Evolutionary conservation across 1,140 invertebrate genomes (phyloP).

Genomic region (Calosoma granatense): DNA sequence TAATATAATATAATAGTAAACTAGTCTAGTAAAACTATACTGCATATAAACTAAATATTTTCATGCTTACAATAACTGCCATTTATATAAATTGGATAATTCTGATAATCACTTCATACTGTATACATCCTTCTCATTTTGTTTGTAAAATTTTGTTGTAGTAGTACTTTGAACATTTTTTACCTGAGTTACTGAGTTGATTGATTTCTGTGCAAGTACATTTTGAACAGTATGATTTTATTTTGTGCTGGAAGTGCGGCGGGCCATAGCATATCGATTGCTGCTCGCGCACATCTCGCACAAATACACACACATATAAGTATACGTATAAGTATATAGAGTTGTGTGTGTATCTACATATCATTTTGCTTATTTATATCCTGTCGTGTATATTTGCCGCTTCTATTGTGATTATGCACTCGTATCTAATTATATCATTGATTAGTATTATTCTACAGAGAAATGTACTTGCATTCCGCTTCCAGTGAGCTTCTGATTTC

Average conservation of each 20-base stretch:
- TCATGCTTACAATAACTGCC: background rate
- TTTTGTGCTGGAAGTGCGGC: too few relatives aligned
- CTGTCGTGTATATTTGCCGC: background rate
- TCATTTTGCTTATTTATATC: too few relatives aligned
- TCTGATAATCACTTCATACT: slow-evolving; percentile 3
- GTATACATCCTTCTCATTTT: slow-evolving; percentile 1
- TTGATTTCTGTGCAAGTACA: slow-evolving; percentile 2
- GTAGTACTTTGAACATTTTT: slow-evolving; percentile 7
- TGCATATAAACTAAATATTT: too few relatives aligned
- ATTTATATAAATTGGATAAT: slow-evolving; percentile 3
- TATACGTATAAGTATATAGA: too few relatives aligned
- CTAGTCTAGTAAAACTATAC: too few relatives aligned
- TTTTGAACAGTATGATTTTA: too few relatives aligned
- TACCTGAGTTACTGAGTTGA: background rate
- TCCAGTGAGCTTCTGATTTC: slow-evolving; percentile 12
- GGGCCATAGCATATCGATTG: too few relatives aligned
- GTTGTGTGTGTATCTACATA: too few relatives aligned
- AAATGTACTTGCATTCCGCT: slow-evolving; percentile 6
- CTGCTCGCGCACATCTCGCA: too few relatives aligned
- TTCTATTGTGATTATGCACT: too few relatives aligned
- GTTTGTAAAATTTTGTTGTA: slow-evolving; percentile 8
- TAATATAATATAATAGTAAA: background rate
- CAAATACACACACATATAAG: too few relatives aligned
- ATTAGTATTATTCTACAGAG: background rate
- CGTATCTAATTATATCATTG: too few relatives aligned